These are phyloP conservation scores for Apogon talboti DNA, from an alignment of 2,797 vertebrate species.

Conservation along the genomic window DNA sequence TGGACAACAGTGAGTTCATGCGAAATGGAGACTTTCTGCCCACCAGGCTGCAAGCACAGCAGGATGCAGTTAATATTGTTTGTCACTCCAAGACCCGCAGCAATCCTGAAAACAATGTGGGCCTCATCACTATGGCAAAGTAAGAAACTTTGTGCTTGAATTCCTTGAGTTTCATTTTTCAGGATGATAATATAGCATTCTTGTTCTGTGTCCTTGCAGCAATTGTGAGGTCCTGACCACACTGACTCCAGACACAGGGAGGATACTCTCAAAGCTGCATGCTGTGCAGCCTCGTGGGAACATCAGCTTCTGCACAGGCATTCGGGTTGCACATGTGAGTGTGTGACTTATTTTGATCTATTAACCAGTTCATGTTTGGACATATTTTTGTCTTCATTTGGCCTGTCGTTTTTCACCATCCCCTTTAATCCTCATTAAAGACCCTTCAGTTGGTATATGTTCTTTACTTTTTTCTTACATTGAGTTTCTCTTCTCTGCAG, in stretches of 20 bases:
- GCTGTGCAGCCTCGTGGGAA: slow-evolving; percentile 92
- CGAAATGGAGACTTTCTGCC: slow-evolving; percentile 96
- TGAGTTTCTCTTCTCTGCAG: slow-evolving; percentile 67
- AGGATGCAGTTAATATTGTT: slow-evolving; percentile 98
- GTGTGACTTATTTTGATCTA: slow-evolving; percentile 55
- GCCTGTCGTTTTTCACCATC: no score
- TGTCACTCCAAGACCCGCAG: slow-evolving; percentile 97
- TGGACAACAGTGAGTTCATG: slow-evolving; percentile 99
- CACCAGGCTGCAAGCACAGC: slow-evolving; percentile 95
- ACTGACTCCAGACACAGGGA: slow-evolving; percentile 93
- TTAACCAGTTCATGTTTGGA: no score
- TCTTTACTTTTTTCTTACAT: no score
- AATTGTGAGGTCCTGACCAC: slow-evolving; percentile 98
- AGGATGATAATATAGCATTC: neutral
- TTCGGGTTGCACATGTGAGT: slow-evolving; percentile 92
- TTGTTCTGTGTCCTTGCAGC: slow-evolving; percentile 73
- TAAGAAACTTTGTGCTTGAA: slow-evolving; percentile 59
- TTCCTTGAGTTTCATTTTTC: neutral
- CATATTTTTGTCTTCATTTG: no score
- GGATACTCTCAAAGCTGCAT: slow-evolving; percentile 97
- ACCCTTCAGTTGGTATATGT: no score
- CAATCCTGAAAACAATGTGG: slow-evolving; percentile 98
- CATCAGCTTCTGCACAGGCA: slow-evolving; percentile 94
- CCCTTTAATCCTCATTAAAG: no score
- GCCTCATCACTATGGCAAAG: slow-evolving; percentile 97